Evolutionary conservation across 1,140 invertebrate species (phyloP), one percentile per base, ranked within the genome.

Genomic region (Procambarus virginalis): DNA sequence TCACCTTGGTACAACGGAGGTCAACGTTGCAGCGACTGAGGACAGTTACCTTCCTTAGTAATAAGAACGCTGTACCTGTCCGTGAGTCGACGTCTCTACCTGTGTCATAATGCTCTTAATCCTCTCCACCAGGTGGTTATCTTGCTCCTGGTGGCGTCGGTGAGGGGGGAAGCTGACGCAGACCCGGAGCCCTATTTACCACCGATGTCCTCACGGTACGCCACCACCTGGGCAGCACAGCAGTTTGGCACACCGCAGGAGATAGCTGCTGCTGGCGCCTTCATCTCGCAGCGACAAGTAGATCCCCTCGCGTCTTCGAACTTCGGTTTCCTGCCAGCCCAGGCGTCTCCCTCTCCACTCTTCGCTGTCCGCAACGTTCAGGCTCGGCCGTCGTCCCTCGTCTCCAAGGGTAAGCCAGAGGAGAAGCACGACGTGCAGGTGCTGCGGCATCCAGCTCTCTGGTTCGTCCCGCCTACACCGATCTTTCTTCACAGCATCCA

Each of bases 311-410:
- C 12, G 8, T 22, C 22, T 45, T 6, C 76, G 5, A n/a, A 9
- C 22, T 51, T 22, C 3, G 68, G 34, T 49, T 81, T 88, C 48
- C 14, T 10, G 14, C 86, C 86, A 22, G 46, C 45, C 14, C 8
- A 14, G 17, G 64, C 68, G 17, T 8, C 77, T 17, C 86, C 64
- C 9, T 58, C 51, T 3, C 86, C 86, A 49, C 68, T 88, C 14
- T n/a, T 88, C n/a, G 86, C 86, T 45, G 82, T 88, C 64, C 80
- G 86, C 10, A 68, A 88, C 49, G 86, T 75, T 48, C 58, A 82
- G 64, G 64, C 86, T 10, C 60, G 78, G 3, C 45, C 78, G 3
- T 5, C 45, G 6, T 8, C 34, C 77, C 48, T 87, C 12, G 58
- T n/a, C 46, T 45, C 34, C 58, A 55, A 78, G 2, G 22, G 77